phyloP scores from a whole-genome alignment of 2,888 invertebrate species.

The Scaptomyza tumidula region DNA sequence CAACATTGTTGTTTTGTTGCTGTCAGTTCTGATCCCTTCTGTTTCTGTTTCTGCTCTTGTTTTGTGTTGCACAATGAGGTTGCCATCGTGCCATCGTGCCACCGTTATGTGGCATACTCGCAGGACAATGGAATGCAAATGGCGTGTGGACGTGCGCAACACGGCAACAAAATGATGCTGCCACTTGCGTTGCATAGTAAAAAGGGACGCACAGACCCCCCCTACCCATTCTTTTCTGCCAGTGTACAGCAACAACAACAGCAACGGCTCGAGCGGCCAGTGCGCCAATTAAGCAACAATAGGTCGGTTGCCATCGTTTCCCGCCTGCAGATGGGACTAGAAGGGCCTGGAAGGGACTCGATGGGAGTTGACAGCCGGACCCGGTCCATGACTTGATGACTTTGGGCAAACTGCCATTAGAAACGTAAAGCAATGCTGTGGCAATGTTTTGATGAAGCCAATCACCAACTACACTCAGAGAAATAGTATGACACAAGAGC shows the following conservation, averaged over 20 bases:
- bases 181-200: slow-evolving; percentile 8
- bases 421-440: slow-evolving; percentile 61
- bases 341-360: not conserved
- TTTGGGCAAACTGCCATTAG: slow-evolving; percentile 62
- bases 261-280: slow-evolving; percentile 37
- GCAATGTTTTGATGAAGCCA: slow-evolving; percentile 68
- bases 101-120: slow-evolving; percentile 56
- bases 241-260: not conserved
- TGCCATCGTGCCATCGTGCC: slow-evolving; percentile 16
- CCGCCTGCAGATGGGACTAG: not conserved
- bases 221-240: not conserved
- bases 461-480: slow-evolving; percentile 5
- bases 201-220: no score
- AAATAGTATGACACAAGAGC: not conserved
- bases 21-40: slow-evolving; percentile 52
- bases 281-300: slow-evolving; percentile 76
- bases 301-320: slow-evolving; percentile 36
- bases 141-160: slow-evolving; percentile 62
- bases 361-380: slow-evolving; percentile 4
- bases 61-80: slow-evolving; percentile 33
- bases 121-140: slow-evolving; percentile 75
- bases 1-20: slow-evolving; percentile 74
- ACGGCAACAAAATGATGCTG: slow-evolving; percentile 48
- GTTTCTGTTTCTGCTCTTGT: slow-evolving; percentile 26
- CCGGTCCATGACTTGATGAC: slow-evolving; percentile 31